A percentile compares a stretch with the other conserved stretches of the same genome.
Evolutionary conservation across 2,888 invertebrate species (phyloP).

Genomic region (Amphipoea lucens): DNA sequence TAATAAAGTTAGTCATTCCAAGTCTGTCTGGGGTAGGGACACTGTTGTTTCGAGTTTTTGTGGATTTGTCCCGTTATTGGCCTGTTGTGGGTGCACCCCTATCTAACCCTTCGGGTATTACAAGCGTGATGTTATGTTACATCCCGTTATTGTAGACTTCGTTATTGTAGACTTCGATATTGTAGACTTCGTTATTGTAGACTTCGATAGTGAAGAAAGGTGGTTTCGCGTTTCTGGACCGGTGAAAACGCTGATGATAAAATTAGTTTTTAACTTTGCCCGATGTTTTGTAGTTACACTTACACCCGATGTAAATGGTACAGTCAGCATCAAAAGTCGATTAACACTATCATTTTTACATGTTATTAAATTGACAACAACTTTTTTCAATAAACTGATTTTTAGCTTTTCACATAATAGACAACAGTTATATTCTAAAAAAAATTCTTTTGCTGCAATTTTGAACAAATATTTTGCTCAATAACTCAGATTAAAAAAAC

Average conservation of each 20-base stretch:
- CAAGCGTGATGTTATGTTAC: no score
- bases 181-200: not conserved
- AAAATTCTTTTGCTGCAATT: no score
- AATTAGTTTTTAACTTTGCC: not conserved
- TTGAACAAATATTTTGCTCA: no score
- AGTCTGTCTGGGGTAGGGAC: conserved; percentile 28
- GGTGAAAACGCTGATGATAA: not conserved
- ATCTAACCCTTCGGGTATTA: not conserved
- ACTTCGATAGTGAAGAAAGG: not conserved
- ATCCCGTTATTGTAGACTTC: not conserved
- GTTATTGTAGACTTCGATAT: no score
- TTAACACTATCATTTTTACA: no score
- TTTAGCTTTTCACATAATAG: no score
- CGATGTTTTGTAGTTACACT: not conserved
- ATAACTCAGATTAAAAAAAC: no score
- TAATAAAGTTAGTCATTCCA: conserved; percentile 53
- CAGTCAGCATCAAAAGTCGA: no score
- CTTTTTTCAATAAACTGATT: no score
- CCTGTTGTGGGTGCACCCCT: not conserved
- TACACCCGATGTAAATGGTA: no score
- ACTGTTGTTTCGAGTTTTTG: not conserved
- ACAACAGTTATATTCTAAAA: no score
- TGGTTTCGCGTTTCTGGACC: not conserved
- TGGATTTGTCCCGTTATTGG: conserved; percentile 1
- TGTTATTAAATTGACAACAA: no score